Evolutionary conservation across 64 coral and sea anemone genomes (phyloP).

Genomic region (Pocillopora verrucosa): DNA sequence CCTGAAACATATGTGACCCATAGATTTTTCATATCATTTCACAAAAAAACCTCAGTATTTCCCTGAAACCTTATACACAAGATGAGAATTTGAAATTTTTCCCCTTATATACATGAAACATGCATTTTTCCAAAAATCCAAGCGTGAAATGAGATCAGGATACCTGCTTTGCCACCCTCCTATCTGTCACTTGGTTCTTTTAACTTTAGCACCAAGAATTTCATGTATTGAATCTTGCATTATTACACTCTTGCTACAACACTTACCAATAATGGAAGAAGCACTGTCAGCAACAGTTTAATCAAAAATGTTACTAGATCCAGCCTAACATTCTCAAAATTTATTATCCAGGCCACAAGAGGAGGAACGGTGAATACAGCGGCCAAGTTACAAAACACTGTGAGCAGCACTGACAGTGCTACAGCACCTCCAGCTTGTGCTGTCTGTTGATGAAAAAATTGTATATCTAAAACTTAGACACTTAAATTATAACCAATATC

Average conservation of each 20-base stretch:
- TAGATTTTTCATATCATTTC: too few relatives aligned
- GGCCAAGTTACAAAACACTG: conserved; percentile 64
- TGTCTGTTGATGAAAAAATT: conserved; percentile 29
- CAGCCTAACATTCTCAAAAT: conserved; percentile 67
- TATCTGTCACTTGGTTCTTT: too few relatives aligned
- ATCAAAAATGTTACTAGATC: conserved; percentile 65
- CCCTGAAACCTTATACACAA: too few relatives aligned
- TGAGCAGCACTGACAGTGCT: conserved; percentile 58
- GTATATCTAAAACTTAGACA: not conserved
- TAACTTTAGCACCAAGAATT: too few relatives aligned
- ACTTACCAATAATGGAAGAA: conserved; percentile 79
- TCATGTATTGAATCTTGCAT: not conserved
- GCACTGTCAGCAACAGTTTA: conserved; percentile 71
- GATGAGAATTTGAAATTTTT: too few relatives aligned
- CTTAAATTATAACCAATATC: too few relatives aligned
- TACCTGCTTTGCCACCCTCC: too few relatives aligned
- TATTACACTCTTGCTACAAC: not conserved
- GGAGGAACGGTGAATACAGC: conserved; percentile 62
- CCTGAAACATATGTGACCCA: too few relatives aligned
- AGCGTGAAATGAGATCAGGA: too few relatives aligned
- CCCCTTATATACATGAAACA: too few relatives aligned
- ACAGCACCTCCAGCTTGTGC: conserved; percentile 62
- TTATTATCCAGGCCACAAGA: conserved; percentile 70
- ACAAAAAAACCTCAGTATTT: too few relatives aligned
- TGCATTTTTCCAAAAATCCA: too few relatives aligned